Evolutionary conservation across 2,797 vertebrate genomes (phyloP), one percentile per base, ranked within the genome.

Genomic region (Enteromius fasciolatus): DNA sequence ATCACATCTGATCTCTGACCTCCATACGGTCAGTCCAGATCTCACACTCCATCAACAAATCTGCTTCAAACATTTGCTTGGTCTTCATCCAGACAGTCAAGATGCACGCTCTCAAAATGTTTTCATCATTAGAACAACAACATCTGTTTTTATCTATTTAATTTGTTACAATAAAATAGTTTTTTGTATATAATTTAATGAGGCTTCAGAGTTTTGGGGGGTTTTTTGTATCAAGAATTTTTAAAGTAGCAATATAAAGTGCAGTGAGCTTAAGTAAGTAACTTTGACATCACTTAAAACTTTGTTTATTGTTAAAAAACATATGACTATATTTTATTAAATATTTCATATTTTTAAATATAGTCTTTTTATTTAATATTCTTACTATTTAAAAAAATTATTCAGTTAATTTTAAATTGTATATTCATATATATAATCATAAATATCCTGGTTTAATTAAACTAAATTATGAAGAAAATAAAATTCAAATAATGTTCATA

Each of bases 11-110:
- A 82, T 44, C 48, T 23, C 18, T 67, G 72, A 76, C 36, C 61
- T 68, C 61, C 80, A 76, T 76, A 59, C 18, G 9, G 36, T 41
- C 73, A 33, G 23, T 25, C 12, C 17, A 68, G 57, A 81, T 63
- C 48, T 76, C 33, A 76, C 63, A 64, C 48, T 41, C n/a, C 70
- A 57, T 23, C 72, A 68, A 68, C 48, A 82, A 82, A 82, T 82
- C 80, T 76, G 80, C 80, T 82, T 25, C 57, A 20, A 66, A 44
- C 36, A 28, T 46, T 44, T 28, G 50, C 6, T 28, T 64, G 18
- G 28, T 52, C 28, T 63, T 48, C 20, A 68, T 57, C 17, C 81
- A 76, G 36, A 57, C 25, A 57, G 17, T 4, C 18, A 69, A 36
- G 36, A 74, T 14, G n/a, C 28, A 14, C 57, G 28, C 14, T 23